Evolutionary conservation across 1,140 invertebrate genomes (phyloP).

Genomic region (Drosophila guanche): DNA sequence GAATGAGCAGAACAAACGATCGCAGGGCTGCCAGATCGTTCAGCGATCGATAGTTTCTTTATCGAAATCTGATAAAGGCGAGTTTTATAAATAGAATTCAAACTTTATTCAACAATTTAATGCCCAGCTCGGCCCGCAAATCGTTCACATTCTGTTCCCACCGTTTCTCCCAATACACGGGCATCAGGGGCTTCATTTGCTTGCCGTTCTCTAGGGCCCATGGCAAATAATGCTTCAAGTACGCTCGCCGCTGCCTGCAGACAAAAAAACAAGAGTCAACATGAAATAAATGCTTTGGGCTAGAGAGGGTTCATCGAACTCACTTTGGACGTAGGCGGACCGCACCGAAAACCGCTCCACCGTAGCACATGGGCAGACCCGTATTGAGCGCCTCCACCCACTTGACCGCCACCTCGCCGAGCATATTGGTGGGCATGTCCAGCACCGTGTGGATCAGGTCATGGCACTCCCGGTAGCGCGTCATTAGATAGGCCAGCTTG

Average conservation of each 20-base stretch:
- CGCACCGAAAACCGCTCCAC: slow-evolving; percentile 94
- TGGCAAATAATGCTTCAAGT: slow-evolving; percentile 91
- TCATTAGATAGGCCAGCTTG: slow-evolving; percentile 97
- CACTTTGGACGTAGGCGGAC: slow-evolving; percentile 91
- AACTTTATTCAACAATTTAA: slow-evolving; percentile 82
- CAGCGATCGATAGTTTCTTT: slow-evolving; percentile 20
- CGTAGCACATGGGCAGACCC: slow-evolving; percentile 94
- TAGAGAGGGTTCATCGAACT: slow-evolving; percentile 32
- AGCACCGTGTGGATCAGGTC: slow-evolving; percentile 96
- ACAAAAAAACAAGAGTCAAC: slow-evolving; percentile 63
- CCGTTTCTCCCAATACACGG: slow-evolving; percentile 96
- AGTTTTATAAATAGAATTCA: slow-evolving; percentile 22
- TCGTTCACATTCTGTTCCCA: slow-evolving; percentile 95
- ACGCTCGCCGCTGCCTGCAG: slow-evolving; percentile 90
- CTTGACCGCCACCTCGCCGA: slow-evolving; percentile 96
- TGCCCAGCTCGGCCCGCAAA: slow-evolving; percentile 91
- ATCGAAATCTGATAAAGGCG: neutral
- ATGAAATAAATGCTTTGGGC: slow-evolving; percentile 11
- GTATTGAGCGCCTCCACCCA: slow-evolving; percentile 98
- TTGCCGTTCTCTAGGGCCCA: slow-evolving; percentile 94
- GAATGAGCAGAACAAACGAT: too few species aligned
- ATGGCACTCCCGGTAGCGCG: slow-evolving; percentile 97
- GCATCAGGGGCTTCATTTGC: slow-evolving; percentile 88
- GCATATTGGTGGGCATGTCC: slow-evolving; percentile 97
- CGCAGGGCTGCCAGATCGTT: slow-evolving; percentile 40